phyloP scores from a whole-genome alignment of 1,140 invertebrate genomes.

The Drosophila baimaii region DNA sequence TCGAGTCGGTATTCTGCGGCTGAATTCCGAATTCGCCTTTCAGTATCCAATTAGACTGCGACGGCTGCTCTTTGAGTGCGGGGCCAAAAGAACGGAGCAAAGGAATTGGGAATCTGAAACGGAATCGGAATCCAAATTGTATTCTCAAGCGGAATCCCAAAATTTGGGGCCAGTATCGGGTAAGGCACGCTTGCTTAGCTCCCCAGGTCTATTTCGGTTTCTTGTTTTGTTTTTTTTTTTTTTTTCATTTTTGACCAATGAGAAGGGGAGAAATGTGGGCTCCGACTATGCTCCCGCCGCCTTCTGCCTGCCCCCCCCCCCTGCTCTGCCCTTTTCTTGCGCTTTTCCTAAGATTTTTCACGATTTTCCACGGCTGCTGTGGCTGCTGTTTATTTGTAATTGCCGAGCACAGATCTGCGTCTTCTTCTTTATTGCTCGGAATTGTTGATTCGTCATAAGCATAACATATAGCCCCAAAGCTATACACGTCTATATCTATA shows the following conservation, averaged over 20 bases:
- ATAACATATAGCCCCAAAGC: conserved; percentile 39
- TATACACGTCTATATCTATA: conserved; percentile 25
- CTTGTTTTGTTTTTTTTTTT: too few species aligned
- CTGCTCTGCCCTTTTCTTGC: background rate
- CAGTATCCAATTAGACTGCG: conserved; percentile 81
- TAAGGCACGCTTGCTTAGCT: conserved; percentile 12
- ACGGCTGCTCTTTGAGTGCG: conserved; percentile 67
- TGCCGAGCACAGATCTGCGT: conserved; percentile 42
- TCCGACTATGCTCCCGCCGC: too few species aligned
- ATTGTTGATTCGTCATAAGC: conserved; percentile 52
- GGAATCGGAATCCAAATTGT: background rate
- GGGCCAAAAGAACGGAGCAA: conserved; percentile 35
- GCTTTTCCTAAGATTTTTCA: conserved; percentile 1
- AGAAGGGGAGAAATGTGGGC: too few species aligned
- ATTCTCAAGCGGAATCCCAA: conserved; percentile 4
- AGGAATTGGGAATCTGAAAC: background rate
- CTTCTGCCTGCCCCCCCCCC: too few species aligned
- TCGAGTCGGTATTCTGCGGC: conserved; percentile 66
- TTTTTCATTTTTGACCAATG: too few species aligned
- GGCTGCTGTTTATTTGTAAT: conserved; percentile 38
- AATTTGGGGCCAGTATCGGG: conserved; percentile 13
- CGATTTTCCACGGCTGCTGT: conserved; percentile 10
- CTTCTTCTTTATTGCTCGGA: conserved; percentile 30
- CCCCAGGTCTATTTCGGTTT: conserved; percentile 6
- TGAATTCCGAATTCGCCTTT: conserved; percentile 76